Conservation (phyloP, 2,797 vertebrate genomes). For the Falco cherrug region DNA sequence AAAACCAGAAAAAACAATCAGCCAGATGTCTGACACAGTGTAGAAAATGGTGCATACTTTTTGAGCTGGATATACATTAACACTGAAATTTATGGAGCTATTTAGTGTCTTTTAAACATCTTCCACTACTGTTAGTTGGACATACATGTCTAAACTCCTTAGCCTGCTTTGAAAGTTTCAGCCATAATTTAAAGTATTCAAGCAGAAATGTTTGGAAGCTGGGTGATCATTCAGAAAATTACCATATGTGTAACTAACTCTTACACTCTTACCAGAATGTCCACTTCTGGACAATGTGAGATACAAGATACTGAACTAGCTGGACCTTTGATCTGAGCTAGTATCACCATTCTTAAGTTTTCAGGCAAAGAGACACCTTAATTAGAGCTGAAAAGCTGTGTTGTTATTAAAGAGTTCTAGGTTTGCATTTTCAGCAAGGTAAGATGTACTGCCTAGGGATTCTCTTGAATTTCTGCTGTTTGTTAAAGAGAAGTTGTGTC, state of each 20-base stretch:
- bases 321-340: neutral
- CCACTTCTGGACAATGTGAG: neutral
- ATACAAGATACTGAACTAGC: neutral
- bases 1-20: neutral
- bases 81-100: neutral
- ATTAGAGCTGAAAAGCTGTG: neutral
- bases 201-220: neutral
- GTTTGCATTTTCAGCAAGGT: neutral
- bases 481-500: neutral
- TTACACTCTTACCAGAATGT: neutral
- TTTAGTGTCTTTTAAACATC: neutral
- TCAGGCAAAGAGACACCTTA: neutral
- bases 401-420: neutral
- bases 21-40: neutral
- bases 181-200: neutral
- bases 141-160: neutral
- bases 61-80: neutral
- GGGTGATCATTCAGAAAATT: neutral
- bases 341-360: neutral
- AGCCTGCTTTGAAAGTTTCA: neutral
- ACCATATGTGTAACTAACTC: neutral
- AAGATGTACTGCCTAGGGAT: neutral
- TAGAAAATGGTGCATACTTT: neutral
- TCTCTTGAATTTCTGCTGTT: neutral
- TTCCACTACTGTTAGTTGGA: neutral